Evolutionary conservation across 2,888 invertebrate genomes (phyloP), one percentile per base, ranked within the genome.

Genomic region (Mycalesis mineus): DNA sequence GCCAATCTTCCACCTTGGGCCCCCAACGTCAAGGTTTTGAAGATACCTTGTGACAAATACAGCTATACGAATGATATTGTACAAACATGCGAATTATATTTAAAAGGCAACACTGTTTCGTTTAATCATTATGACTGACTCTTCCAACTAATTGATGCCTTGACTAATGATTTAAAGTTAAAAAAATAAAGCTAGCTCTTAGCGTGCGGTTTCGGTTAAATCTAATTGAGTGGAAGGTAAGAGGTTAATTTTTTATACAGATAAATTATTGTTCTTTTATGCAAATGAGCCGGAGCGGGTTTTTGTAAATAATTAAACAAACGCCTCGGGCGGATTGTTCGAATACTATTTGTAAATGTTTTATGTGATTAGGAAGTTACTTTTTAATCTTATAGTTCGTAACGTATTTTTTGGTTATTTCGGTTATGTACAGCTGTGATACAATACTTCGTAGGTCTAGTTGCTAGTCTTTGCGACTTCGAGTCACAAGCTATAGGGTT

Each of bases 201-300:
- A 84, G 82, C 82, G 84, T 84, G 74, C 83, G 74, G 73, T 73
- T 58, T 78, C 74, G 80, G 77, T 80, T 80, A 75, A 74, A 70
- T 71, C 85, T 85, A 87, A 86, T 88, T 86, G 84, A 85, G 86
- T 57, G 78, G 73, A 80, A 81, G 77, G 72, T 78, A 77, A 72
- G 77, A 84, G 84, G 86, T 88, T 88, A 88, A 88, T 84, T 85
- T 53, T 80, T 79, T 78, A 78, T 78, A 73, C 73, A 70, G 77
- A 82, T 89, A 85, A 89, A 80, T 80, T 86, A 89, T 88, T 76
- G 81, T 81, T 78, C 71, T 84, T 86, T 88, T 85, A 89, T 89
- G 88, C 87, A 84, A 88, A 89, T 88, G 78, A 58, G 65, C 69
- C 54, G 67, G 67, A 73, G 73, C 75, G 68, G 67, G 80, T 73